Evolutionary conservation across 2,888 invertebrate species (phyloP), one percentile per base, ranked within the genome.

Genomic region (Hesperia comma): DNA sequence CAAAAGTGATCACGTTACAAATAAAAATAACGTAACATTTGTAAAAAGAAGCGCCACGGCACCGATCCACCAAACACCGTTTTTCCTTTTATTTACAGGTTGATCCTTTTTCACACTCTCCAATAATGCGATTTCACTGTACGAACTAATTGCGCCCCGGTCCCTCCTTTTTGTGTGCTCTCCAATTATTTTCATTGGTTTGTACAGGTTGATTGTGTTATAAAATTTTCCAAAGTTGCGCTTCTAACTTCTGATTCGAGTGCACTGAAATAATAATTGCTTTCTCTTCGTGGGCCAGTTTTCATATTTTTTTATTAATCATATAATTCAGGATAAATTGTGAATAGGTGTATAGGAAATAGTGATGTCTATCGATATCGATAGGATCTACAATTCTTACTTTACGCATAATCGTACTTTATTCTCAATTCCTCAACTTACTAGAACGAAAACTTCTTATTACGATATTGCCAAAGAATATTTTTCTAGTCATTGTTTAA

Each of bases 61-160:
- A 57, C 56, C 40, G 41, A 49, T 57, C 56, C 61, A 46, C 55
- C 70, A 70, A 69, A 67, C 71, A 70, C 73, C 72, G 75, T 75
- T 74, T 73, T 75, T 72, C 61, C 72, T 77, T 76, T 74, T 76
- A 76, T 78, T 78, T 77, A 83, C 81, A 81, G 82, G 78, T 74
- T 79, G 85, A 77, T 82, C 72, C 78, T 82, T 84, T 84, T 80
- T 81, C 76, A 70, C 75, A 68, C 76, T 74, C 74, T 75, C 76
- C 81, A 79, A 83, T 85, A 87, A 88, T 86, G 86, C 84, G 79
- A 83, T 86, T 87, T 84, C 86, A 77, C 81, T 86, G 87, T 87
- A 80, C 79, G 75, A 76, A 79, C 85, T 87, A 86, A 87, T 87
- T 87, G 87, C 81, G 77, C 77, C 74, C 74, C 74, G 75, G 77